These are phyloP conservation scores for Poeciliopsis retropinna DNA, from an alignment of 2,113 vertebrate genomes.

Conservation along the genomic window DNA sequence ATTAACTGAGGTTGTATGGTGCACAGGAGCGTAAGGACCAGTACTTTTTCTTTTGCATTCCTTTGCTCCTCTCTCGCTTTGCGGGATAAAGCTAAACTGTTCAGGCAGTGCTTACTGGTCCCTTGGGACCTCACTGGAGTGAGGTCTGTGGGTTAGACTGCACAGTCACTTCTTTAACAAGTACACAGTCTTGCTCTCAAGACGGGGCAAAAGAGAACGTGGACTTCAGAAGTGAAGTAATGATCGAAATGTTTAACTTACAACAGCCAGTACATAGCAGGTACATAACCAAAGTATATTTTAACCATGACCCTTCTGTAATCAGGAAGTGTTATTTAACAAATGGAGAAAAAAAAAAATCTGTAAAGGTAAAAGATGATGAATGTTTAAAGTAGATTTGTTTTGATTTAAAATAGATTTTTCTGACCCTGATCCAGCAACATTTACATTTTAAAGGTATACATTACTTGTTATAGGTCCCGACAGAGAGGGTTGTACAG, in stretches of 20 bases:
- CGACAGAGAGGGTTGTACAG: too few relatives aligned
- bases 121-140: conserved; percentile 34
- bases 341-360: too few relatives aligned
- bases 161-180: conserved; percentile 25
- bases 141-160: conserved; percentile 18
- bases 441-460: too few relatives aligned
- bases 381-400: too few relatives aligned
- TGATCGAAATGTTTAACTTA: neutral
- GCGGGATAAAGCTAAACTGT: conserved; percentile 42
- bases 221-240: neutral
- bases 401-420: too few relatives aligned
- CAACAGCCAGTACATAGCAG: too few relatives aligned
- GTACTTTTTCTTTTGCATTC: conserved; percentile 20
- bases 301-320: too few relatives aligned
- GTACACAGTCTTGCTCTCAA: conserved; percentile 4
- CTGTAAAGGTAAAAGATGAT: too few relatives aligned
- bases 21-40: conserved; percentile 23
- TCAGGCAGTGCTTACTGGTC: conserved; percentile 31
- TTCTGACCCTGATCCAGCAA: too few relatives aligned
- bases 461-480: too few relatives aligned
- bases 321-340: too few relatives aligned
- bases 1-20: conserved; percentile 44
- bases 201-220: neutral
- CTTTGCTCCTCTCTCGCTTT: conserved; percentile 8
- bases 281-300: too few relatives aligned